Evolutionary conservation across 1,140 invertebrate species (phyloP).

Genomic region (Pomacea maculata): DNA sequence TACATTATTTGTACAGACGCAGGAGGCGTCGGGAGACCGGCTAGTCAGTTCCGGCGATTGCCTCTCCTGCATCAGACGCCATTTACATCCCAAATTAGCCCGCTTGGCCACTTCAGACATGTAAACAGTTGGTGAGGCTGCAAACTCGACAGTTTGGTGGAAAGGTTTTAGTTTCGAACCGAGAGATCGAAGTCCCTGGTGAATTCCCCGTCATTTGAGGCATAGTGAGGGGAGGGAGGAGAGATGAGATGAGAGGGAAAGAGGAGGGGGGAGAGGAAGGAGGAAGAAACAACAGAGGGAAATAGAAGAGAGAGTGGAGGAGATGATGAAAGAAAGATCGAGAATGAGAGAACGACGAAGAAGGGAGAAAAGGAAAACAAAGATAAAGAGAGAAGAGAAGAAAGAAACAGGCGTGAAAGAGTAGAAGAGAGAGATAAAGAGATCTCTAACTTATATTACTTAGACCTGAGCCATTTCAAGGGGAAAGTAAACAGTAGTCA

Average conservation of each 20-base stretch:
- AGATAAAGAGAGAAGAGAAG: neutral
- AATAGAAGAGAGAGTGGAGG: neutral
- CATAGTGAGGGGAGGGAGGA: too few species aligned
- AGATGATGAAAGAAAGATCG: constrained; percentile 5
- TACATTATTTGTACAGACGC: too few species aligned
- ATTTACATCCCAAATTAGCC: constrained; percentile 18
- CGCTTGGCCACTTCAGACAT: constrained; percentile 8
- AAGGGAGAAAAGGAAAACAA: neutral
- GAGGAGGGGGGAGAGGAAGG: neutral
- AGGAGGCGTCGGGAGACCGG: too few species aligned
- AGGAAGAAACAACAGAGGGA: neutral
- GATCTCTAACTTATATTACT: neutral
- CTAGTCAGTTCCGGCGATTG: too few species aligned
- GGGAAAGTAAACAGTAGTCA: too few species aligned
- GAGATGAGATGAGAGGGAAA: too few species aligned
- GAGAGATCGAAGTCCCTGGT: too few species aligned
- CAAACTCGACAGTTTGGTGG: constrained; percentile 4
- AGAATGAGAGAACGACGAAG: neutral
- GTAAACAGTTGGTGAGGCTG: constrained; percentile 3
- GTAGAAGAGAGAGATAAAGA: neutral
- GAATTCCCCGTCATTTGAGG: too few species aligned
- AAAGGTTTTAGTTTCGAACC: neutral
- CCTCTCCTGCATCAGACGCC: constrained; percentile 2
- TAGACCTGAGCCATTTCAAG: neutral
- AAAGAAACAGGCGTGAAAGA: neutral